Base-by-base conservation (phyloP, 2,113 vertebrate genomes). In the Festucalex cinctus region DNA sequence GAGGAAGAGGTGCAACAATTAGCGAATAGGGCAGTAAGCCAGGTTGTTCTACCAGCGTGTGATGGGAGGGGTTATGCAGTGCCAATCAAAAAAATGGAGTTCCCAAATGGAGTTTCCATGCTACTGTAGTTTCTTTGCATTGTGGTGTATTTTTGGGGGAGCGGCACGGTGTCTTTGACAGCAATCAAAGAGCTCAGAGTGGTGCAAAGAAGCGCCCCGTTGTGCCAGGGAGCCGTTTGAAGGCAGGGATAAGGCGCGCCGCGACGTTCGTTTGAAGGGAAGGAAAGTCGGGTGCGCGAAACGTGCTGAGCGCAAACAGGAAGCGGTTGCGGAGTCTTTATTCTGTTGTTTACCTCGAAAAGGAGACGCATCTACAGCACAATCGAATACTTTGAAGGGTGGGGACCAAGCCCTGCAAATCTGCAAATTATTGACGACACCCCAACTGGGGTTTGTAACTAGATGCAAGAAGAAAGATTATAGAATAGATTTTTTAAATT, bases 181-280 rank as follows among this genome's bases (percentile, higher is more conserved):
- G 83, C 69, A 73, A 87, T 87, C 81, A 87, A 88, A 83, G 84
- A 67, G 71, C 64, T 53, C 17, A 43, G 71, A 74, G 56, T 72
- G 75, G 83, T 77, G 73, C 59, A 71, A 67, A 82, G 63, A 75
- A 84, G 81, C 41, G 59, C 73, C 82, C 83, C 68, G 71, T 69
- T 75, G 72, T 49, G 57, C 69, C 82, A 85, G 85, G 54, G 79
- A 84, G 81, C 83, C 63, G 83, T 91, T 89, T 88, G 87, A 92
- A 92, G 85, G 71, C 67, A 62, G 56, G 67, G 76, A 80, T 78
- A 81, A 79, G 76, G 74, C 75, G 75, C 82, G 57, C 65, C 28
- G 68, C 68, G 63, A 17, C 59, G 51, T 65, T 66, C 53, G 73
- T 81, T 79, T 83, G 63, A 87, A 85, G 83, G 62, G 48, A 69